Base-by-base conservation (phyloP, 2,113 vertebrate species). In the Lasiurus cinereus region DNA sequence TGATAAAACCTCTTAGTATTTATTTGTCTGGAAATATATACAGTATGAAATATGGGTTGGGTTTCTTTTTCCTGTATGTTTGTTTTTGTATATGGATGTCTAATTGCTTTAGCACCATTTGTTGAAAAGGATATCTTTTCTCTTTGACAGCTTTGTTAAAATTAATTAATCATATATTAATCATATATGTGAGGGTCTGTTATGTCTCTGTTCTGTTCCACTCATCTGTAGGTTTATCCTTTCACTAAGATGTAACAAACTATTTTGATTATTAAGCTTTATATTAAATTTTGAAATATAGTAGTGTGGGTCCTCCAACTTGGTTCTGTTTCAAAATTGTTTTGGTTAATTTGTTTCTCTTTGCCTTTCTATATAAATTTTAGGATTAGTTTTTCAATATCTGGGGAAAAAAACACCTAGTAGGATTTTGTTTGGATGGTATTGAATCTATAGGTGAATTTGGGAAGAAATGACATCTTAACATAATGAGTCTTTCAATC, bases 211-310 rank as follows among this genome's bases (percentile, higher is more conserved):
- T 92, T 83, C 54, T 62, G 27, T 76, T 73, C 27, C 29, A 16
- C 52, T 89, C 27, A 18, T 74, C n/a, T 27, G 6, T 33, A 11
- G 89, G 22, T 83, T 56, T 88, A 0, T 85, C 16, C 43, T 95
- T 88, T 78, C 52, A 31, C 29, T 48, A 21, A 72, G 29, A n/a
- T 16, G 14, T 22, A 69, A 5, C 8, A 83, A n/a, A 64, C 22
- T 90, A 18, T 92, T 22, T 59, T 29, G 29, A 83, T 87, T 43
- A 72, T 22, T 80, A 18, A 82, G 46, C 22, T 70, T 64, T 85
- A 48, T 80, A 21, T 89, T 62, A 82, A 48, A 9, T 78, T 84
- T 96, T 72, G 43, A 93, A 94, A 88, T 89, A 36, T 36, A 36
- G 15, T 64, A 76, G 13, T 72, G 1, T 87, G 70, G 6, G 2